These are phyloP conservation scores for Plodia interpunctella DNA, from an alignment of 1,140 invertebrate species.

Conservation along the genomic window DNA sequence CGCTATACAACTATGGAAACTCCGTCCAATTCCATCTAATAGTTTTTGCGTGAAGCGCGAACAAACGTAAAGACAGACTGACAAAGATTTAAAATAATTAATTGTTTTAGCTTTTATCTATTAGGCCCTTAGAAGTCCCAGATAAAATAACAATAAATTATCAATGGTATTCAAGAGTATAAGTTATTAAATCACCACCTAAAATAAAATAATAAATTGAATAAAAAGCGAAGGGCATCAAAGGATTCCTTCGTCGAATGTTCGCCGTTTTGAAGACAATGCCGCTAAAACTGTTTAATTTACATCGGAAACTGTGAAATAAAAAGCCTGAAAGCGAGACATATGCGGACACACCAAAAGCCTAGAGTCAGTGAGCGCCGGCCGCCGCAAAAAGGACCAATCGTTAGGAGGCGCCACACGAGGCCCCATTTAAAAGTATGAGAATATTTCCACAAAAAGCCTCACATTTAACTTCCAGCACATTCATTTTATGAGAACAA, in stretches of 20 bases:
- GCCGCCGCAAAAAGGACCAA: conserved; percentile 68
- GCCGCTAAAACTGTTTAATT: conserved; percentile 72
- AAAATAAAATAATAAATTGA: conserved; percentile 20
- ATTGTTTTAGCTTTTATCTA: too few species aligned
- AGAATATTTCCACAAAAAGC: conserved; percentile 76
- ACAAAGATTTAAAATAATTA: too few species aligned
- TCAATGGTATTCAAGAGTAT: background rate
- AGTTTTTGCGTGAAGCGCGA: too few species aligned
- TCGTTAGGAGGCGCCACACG: conserved; percentile 75
- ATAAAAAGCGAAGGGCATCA: conserved; percentile 27
- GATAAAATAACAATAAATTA: too few species aligned
- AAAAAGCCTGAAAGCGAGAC: conserved; percentile 60
- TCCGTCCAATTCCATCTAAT: too few species aligned
- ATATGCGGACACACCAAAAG: conserved; percentile 64
- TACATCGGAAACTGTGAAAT: conserved; percentile 63
- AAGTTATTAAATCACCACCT: background rate
- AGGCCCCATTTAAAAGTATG: conserved; percentile 75
- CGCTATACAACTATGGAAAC: too few species aligned
- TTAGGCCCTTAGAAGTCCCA: too few species aligned
- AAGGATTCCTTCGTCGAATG: conserved; percentile 45
- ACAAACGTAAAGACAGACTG: too few species aligned
- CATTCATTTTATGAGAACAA: conserved; percentile 77
- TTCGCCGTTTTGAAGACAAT: conserved; percentile 53
- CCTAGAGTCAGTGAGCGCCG: conserved; percentile 48
- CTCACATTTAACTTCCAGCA: conserved; percentile 72